Base-by-base conservation (phyloP, 30 jellyfish, hydroid and myxozoan genomes). In the Hydractinia symbiolongicarpus region DNA sequence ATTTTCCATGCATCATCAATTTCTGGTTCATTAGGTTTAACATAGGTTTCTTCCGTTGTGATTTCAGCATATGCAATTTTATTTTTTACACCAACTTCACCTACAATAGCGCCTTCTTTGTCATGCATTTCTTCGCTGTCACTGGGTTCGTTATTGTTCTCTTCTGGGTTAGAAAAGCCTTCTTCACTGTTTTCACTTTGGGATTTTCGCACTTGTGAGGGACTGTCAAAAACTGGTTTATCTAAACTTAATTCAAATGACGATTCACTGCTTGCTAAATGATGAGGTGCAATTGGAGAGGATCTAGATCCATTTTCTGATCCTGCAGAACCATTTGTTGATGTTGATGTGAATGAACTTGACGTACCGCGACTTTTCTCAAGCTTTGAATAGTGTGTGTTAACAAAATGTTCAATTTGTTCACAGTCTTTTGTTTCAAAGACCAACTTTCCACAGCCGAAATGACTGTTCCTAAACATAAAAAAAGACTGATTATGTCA, bases 381-480 rank as follows among this genome's bases (percentile, higher is more conserved):
- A 30, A 30, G 44, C 44, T 30, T 75, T 7, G 51, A 20, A 54
- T 19, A 16, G 54, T 14, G 9, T 14, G 53, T 15, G n/a, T 78
- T 44, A 58, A 89, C 84, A 7, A 69, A 88, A 1, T 70, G 56
- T 15, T 84, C 51, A 56, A 89, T 84, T 58, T 81, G 55, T 76
- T 73, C 91, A 57, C 80, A 67, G 52, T 49, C 69, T 8, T 66
- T 82, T 4, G 92, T 84, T 56, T 84, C 71, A 50, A 89, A 83
- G 9, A 62, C 66, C 15, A 89, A 67, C 53, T 89, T 50, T 73
- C 96, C 96, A 67, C 64, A 69, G 17, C 96, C 96, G 81, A 89
- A 89, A 74, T 89, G 95, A 80, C 96, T 84, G 58, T 84, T 74
- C 78, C 96, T 88, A 49, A 50, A 68, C 74, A 78, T n/a, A 64